phyloP scores from a whole-genome alignment of 1,140 invertebrate genomes.

The Reticulitermes speratus region DNA sequence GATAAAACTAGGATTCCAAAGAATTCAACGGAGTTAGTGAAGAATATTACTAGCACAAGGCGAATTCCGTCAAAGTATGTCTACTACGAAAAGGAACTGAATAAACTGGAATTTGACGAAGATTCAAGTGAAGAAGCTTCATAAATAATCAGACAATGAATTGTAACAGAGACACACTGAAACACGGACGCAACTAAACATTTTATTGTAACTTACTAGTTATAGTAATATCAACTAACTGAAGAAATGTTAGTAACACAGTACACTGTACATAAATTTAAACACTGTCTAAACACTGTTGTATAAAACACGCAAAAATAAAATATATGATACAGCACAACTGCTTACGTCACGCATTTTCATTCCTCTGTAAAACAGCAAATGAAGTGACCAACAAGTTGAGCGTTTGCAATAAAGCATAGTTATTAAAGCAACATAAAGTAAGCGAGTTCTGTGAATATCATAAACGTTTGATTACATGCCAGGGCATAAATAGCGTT shows the following conservation, averaged over 20 bases:
- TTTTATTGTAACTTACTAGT: neutral
- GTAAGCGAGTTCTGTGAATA: no score
- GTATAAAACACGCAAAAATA: neutral
- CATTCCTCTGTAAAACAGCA: neutral
- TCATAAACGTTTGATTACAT: no score
- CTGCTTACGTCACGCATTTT: no score
- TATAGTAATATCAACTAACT: neutral
- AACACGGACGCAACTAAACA: neutral
- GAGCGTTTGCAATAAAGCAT: neutral
- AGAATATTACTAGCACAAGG: neutral
- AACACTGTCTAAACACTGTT: no score
- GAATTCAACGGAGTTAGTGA: slow-evolving; percentile 53
- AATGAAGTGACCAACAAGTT: neutral
- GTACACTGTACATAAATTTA: no score
- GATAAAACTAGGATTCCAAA: slow-evolving; percentile 66
- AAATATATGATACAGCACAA: neutral
- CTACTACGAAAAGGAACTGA: neutral
- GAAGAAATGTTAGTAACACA: neutral
- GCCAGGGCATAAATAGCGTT: no score
- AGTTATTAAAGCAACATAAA: no score
- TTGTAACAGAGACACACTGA: neutral
- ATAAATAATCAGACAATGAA: neutral
- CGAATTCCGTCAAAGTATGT: neutral
- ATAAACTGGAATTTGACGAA: neutral
- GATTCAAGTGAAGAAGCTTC: neutral